Evolutionary conservation across 1,140 invertebrate genomes (phyloP), one percentile per base, ranked within the genome.

Genomic region (Atta colombica): DNA sequence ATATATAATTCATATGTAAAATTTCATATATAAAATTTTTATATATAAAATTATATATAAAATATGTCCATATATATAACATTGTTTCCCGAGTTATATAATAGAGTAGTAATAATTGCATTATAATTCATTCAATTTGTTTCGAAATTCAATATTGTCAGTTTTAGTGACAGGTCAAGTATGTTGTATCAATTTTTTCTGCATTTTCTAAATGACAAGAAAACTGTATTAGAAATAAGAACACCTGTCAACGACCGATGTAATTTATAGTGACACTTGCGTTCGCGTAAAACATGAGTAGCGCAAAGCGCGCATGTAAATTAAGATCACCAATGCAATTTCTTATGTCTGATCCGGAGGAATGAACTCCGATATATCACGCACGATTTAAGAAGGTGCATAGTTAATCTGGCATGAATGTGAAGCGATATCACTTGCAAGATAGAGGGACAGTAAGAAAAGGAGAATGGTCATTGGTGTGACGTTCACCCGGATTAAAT

Each of bases 401-500:
- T 63, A 39, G 35, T 6, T 81, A 81, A 69, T 81, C 65, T 21
- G n/a, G 3, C 31, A 21, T 21, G 8, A 77, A 58, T 25, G 21
- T 35, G 21, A 60, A 5, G 35, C 16, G 16, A 78, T 31, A n/a
- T 53, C n/a, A 10, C 14, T 14, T 53, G 77, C 31, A 6, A 5
- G 21, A 0, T 25, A 21, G 31, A 60, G 12, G 14, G 78, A 66
- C 16, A 77, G 58, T n/a, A 39, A 61, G 55, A 25, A 63, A 75
- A 84, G 12, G 45, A 75, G 55, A 39, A 25, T 25, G 69, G 18
- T 53, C 45, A n/a, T n/a, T 45, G 35, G 4, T 21, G 68, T 21
- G 25, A 60, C 68, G 14, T 75, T 61, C 39, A 75, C 55, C 2
- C 14, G n/a, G 69, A 74, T 84, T 53, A 63, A 61, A 63, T 75